phyloP scores from a whole-genome alignment of 1,140 invertebrate species.

The Drosophila teissieri region DNA sequence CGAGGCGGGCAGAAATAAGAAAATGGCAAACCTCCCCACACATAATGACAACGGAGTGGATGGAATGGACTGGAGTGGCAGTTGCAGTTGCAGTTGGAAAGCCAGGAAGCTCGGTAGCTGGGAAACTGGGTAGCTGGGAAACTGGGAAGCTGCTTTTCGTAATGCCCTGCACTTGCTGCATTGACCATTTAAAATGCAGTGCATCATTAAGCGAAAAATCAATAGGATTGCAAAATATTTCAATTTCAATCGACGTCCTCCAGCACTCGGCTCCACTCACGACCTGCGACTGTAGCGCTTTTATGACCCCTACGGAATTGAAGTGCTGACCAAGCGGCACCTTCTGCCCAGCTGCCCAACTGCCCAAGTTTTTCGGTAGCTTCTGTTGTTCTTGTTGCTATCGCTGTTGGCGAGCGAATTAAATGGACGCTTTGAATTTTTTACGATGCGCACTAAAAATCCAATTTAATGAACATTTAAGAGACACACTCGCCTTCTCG shows the following conservation, averaged over 20 bases:
- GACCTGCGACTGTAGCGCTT: conserved; percentile 47
- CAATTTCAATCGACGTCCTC: conserved; percentile 64
- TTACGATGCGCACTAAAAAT: conserved; percentile 84
- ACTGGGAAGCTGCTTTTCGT: not conserved
- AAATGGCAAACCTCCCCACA: not conserved
- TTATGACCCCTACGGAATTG: conserved; percentile 64
- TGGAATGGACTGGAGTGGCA: conserved; percentile 6
- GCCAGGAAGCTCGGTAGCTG: not conserved
- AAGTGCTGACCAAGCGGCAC: conserved; percentile 58
- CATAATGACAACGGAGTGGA: conserved; percentile 62
- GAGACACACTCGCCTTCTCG: conserved; percentile 64
- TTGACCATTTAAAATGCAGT: conserved; percentile 67
- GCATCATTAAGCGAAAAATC: conserved; percentile 77
- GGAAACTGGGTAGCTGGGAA: not conserved
- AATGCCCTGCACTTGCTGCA: conserved; percentile 43
- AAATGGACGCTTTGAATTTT: conserved; percentile 83
- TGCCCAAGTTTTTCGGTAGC: conserved; percentile 24
- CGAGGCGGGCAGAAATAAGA: conserved; percentile 29
- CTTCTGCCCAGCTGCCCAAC: conserved; percentile 28
- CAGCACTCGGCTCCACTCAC: conserved; percentile 20
- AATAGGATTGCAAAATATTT: conserved; percentile 76
- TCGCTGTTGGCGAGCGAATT: conserved; percentile 70
- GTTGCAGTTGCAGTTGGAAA: not conserved
- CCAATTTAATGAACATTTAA: conserved; percentile 84
- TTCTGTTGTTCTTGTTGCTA: conserved; percentile 51